These are phyloP conservation scores for Mesorhabditis belari DNA, from an alignment of 2,888 invertebrate genomes.

Conservation along the genomic window DNA sequence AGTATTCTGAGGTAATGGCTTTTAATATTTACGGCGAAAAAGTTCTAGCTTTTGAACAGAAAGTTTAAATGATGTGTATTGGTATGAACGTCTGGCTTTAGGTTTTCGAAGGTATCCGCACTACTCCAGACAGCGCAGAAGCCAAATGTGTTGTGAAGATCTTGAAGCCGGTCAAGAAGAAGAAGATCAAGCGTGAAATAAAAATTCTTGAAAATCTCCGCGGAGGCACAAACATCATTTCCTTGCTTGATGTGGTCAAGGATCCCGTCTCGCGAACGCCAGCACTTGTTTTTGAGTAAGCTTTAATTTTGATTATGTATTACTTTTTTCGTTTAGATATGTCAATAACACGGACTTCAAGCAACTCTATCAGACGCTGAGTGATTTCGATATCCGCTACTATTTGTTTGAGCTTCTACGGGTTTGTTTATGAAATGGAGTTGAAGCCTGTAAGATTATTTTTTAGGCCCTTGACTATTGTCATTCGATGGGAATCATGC, in stretches of 20 bases:
- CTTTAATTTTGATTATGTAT: background rate
- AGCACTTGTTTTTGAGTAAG: slow-evolving; percentile 86
- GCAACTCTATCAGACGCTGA: slow-evolving; percentile 97
- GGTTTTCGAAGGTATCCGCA: slow-evolving; percentile 94
- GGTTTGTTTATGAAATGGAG: too few relatives aligned
- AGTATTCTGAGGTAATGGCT: slow-evolving; percentile 90
- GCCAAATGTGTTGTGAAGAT: slow-evolving; percentile 99
- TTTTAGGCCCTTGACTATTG: slow-evolving; percentile 98
- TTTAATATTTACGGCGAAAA: too few relatives aligned
- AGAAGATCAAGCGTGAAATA: slow-evolving; percentile 99
- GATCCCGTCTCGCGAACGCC: slow-evolving; percentile 97
- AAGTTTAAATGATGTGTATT: too few relatives aligned
- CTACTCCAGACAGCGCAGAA: slow-evolving; percentile 87
- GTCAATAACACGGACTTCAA: slow-evolving; percentile 99
- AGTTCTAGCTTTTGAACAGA: slow-evolving; percentile 1
- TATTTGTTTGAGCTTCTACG: slow-evolving; percentile 96
- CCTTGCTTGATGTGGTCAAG: slow-evolving; percentile 94
- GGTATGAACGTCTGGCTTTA: too few relatives aligned
- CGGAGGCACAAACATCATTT: slow-evolving; percentile 98
- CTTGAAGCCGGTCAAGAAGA: slow-evolving; percentile 91
- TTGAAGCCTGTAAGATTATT: too few relatives aligned
- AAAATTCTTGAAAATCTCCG: slow-evolving; percentile 98
- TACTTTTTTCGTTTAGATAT: slow-evolving; percentile 59
- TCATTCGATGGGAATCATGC: slow-evolving; percentile 96
- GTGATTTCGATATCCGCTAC: slow-evolving; percentile 98